These are phyloP conservation scores for Melipona quadrifasciata DNA, from an alignment of 1,140 invertebrate genomes.

Conservation along the genomic window DNA sequence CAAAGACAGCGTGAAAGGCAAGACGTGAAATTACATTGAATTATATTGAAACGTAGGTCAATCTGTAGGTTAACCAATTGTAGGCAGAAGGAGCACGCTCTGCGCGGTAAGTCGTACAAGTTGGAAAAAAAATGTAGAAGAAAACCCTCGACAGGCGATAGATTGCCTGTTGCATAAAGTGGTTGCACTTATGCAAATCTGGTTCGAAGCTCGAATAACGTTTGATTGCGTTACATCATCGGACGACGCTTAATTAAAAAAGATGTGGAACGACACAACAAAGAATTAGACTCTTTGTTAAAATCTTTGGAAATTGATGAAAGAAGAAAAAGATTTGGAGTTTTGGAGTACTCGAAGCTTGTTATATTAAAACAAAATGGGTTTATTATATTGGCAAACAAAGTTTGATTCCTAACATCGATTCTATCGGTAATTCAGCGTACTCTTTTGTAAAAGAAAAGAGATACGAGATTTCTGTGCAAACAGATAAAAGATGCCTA, in stretches of 20 bases:
- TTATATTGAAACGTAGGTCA: conserved; percentile 39
- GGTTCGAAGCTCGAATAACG: conserved; percentile 3
- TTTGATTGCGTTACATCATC: conserved; percentile 20
- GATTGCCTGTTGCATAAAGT: conserved; percentile 6
- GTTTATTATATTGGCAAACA: background rate
- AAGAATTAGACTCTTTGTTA: background rate
- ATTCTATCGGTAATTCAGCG: conserved; percentile 10
- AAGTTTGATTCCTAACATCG: background rate
- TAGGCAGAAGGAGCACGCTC: conserved; percentile 14
- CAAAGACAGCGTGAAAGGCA: too few relatives aligned
- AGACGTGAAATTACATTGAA: conserved; percentile 10
- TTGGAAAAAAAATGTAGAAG: conserved; percentile 28
- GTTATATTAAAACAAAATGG: background rate
- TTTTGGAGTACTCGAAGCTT: background rate
- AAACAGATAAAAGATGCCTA: conserved; percentile 52
- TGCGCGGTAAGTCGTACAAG: conserved; percentile 9
- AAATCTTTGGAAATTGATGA: background rate
- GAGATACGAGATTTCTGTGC: conserved; percentile 41
- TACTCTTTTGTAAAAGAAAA: background rate
- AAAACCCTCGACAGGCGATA: conserved; percentile 22
- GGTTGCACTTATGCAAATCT: conserved; percentile 6
- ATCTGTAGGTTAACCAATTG: conserved; percentile 38
- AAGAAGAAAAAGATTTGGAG: background rate
- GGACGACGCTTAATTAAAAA: background rate
- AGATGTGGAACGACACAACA: background rate